Base-by-base conservation (phyloP, 2,797 vertebrate genomes). In the Acrossocheilus wenchowensis region DNA sequence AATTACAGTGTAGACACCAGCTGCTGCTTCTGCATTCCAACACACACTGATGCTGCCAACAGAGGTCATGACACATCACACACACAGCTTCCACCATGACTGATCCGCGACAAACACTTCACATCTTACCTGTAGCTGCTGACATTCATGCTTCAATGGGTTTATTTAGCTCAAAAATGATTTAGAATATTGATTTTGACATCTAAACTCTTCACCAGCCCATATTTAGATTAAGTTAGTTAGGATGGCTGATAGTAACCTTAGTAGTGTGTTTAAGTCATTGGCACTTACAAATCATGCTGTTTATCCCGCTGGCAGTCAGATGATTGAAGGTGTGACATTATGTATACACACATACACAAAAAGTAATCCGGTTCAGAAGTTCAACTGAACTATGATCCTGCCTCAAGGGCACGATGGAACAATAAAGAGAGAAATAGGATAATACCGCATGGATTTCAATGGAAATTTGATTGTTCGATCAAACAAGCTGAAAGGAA, bases 311-410 rank as follows among this genome's bases (percentile, higher is more conserved):
- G 43, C 82, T 82, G 82, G 82, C 78, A 73, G 66, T 86, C 23
- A 78, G 72, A 68, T 77, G 64, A 86, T 64, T 60, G 78, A 84
- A 73, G 52, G 79, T 88, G 68, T 66, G 74, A 60, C 71, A 50
- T 79, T 45, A 50, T 72, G 50, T 78, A 57, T 81, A 57, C 43
- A 57, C 43, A n/a, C 54, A 36, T 54, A 82, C 78, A 87, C 62
- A 77, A 34, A 68, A 82, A 34, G 19, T 69, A 21, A 78, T 81
- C 74, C 34, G 95, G 97, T 98, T 98, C 97, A 97, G 97, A 97
- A 97, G 97, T 98, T 98, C 96, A 97, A 91, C 94, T 95, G 94
- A 97, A 97, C 96, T 95, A 95, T 97, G 96, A 97, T 62, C 64
- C 48, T 79, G 36, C 64, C 64, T 45, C n/a, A 23, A 30, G 52